Base-by-base conservation (phyloP, 1,140 invertebrate species). In the Drosophila sproati region DNA sequence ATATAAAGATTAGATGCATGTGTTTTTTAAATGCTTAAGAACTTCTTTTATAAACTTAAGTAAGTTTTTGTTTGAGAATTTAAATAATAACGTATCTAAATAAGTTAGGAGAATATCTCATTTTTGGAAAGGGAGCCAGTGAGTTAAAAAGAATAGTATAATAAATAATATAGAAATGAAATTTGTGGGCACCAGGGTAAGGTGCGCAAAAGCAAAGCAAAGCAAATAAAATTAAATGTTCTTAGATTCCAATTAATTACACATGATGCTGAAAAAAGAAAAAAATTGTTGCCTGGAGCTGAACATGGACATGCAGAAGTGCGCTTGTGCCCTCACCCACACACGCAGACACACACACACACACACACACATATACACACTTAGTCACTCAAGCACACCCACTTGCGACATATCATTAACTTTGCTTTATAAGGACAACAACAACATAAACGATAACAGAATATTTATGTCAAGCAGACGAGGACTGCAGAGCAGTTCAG, bases 371-470 rank as follows among this genome's bases (percentile, higher is more conserved):
- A 50, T 31, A 43, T 61, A 55, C 64, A 43, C 39, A 50, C 45
- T 41, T 39, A 34, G 48, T 45, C 28, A 29, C 70, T 12, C 45
- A 51, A 12, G 28, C 73, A 64, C 73, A 78, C 61, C 45, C 78
- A 86, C 73, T 86, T 71, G 78, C 74, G 74, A 81, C 81, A 86
- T 86, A 86, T 86, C 81, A 85, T 85, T 85, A 85, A 85, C 81
- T 85, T 78, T 81, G 78, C 81, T 85, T 85, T 81, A 85, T 78
- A 56, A 56, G 39, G 10, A 47, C 70, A 83, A 71, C 28, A 10
- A 54, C 31, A 34, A 47, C 39, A n/a, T 43, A 43, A n/a, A 43
- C 32, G 32, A 56, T 54, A 64, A 54, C 47, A 20, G 35, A 66
- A 66, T 48, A 47, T 20, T 56, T 56, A n/a, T 55, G 41, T 29